Conservation (phyloP, 2,113 vertebrate species). For the Erinaceus europaeus region DNA sequence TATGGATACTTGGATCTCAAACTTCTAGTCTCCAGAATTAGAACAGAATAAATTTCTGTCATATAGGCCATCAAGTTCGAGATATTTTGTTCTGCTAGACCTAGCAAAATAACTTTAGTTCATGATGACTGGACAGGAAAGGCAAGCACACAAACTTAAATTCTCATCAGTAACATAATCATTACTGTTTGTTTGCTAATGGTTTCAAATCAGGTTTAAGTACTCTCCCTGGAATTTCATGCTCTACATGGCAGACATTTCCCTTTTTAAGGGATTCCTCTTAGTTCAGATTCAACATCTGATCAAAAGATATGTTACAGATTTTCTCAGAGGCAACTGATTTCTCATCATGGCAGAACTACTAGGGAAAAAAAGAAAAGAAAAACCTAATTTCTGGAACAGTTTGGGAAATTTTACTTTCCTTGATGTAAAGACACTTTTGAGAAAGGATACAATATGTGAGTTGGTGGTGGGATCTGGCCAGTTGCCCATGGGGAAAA, state of each 20-base stretch:
- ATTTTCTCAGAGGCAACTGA: neutral
- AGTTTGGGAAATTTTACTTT: slow-evolving; percentile 26
- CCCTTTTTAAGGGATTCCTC: neutral
- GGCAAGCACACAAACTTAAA: too few relatives aligned
- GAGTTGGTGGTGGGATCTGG: slow-evolving; percentile 54
- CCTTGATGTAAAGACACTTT: slow-evolving; percentile 50
- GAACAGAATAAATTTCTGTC: neutral
- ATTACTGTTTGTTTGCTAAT: neutral
- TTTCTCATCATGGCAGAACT: slow-evolving; percentile 10
- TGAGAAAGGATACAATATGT: slow-evolving; percentile 67
- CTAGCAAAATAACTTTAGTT: neutral
- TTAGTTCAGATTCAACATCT: neutral
- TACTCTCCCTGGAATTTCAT: neutral
- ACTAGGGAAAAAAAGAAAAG: neutral
- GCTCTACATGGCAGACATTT: slow-evolving; percentile 28
- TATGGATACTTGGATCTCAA: neutral
- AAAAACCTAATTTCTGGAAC: neutral
- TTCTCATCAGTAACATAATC: too few relatives aligned
- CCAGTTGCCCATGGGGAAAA: slow-evolving; percentile 49
- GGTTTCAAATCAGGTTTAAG: neutral
- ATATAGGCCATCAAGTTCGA: neutral
- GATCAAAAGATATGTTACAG: neutral
- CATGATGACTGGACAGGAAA: neutral
- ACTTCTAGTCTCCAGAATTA: neutral
- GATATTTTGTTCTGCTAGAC: neutral